Percentiles rank a stretch among this genome's conserved stretches.
Evolutionary conservation across 2,113 vertebrate genomes (phyloP).

Genomic region (Paramisgurnus dabryanus): DNA sequence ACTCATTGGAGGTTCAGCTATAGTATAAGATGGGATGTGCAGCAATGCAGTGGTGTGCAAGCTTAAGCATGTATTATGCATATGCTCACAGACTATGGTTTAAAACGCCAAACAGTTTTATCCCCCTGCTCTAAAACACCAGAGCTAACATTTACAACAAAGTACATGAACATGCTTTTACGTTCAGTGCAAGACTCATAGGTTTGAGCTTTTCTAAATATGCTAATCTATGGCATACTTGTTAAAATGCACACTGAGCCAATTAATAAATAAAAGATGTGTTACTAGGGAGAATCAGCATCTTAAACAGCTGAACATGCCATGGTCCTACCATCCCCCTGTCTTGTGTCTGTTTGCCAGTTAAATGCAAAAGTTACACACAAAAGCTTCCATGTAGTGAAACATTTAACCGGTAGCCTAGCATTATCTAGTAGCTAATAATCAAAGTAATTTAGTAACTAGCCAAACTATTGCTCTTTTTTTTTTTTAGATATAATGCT

Average conservation of each 20-base stretch:
- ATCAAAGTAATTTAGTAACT: no score
- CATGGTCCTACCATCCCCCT: background rate
- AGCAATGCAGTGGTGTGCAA: constrained; percentile 14
- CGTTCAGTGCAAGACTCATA: background rate
- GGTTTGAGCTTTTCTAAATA: background rate
- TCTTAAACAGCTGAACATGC: background rate
- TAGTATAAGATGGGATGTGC: constrained; percentile 16
- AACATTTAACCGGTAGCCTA: no score
- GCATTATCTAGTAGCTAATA: no score
- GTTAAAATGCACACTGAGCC: constrained; percentile 13
- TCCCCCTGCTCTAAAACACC: background rate
- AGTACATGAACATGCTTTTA: background rate
- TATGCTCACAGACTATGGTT: background rate
- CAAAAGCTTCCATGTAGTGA: background rate
- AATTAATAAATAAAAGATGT: constrained; percentile 49
- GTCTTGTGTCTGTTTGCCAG: background rate
- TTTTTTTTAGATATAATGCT: no score
- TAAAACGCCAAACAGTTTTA: background rate
- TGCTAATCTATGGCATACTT: constrained; percentile 11
- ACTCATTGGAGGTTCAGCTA: constrained; percentile 35
- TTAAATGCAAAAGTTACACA: background rate
- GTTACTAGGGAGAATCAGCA: constrained; percentile 29
- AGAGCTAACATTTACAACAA: background rate
- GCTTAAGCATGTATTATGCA: constrained; percentile 7
- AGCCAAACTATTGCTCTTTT: no score